Base-by-base conservation (phyloP, 2,888 invertebrate genomes). In the Allygus modestus region DNA sequence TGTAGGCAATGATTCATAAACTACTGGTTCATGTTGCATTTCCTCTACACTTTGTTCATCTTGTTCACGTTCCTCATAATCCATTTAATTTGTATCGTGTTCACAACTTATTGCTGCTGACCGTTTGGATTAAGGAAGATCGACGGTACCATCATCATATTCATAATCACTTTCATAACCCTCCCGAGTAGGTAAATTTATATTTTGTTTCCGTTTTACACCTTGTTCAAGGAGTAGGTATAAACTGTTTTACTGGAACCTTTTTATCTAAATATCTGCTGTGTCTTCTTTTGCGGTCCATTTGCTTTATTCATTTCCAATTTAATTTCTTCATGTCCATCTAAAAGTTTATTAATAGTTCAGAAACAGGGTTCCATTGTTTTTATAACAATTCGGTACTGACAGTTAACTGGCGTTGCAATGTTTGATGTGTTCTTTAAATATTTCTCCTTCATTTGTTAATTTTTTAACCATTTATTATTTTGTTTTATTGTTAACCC, bases 281-380 rank as follows among this genome's bases (percentile, higher is more conserved):
- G 9, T 33, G 15, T 43, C 23, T 43, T 43, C 28, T 28, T 73
- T 37, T 73, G 41, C 69, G 4, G 23, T 54, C n/a, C 5, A 54
- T 23, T 28, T 69, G 33, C 31, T 69, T 17, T 17, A 15, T 5
- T 69, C 31, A 1, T 69, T 4, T 17, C n/a, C n/a, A 15, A 17
- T 33, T 15, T 61, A 2, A 4, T 23, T 5, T 20, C 4, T 73
- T 73, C 43, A 20, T 20, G 7, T 73, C 41, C 73, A 20, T 73
- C 73, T 20, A 43, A 5, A 0, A 73, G 12, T 5, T 41, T 23
- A 28, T 73, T 20, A 73, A 23, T 12, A 43, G 73, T 20, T 82
- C 82, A 28, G 65, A n/a, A 23, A 82, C 58, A 0, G 82, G 65
- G 69, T 65, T 69, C 20, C 61, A 26, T 31, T 82, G 37, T 26